Percentiles rank a stretch among this genome's conserved stretches.
These are phyloP conservation scores for Eupithecia subumbrata DNA, from an alignment of 2,888 invertebrate species.

Conservation along the genomic window DNA sequence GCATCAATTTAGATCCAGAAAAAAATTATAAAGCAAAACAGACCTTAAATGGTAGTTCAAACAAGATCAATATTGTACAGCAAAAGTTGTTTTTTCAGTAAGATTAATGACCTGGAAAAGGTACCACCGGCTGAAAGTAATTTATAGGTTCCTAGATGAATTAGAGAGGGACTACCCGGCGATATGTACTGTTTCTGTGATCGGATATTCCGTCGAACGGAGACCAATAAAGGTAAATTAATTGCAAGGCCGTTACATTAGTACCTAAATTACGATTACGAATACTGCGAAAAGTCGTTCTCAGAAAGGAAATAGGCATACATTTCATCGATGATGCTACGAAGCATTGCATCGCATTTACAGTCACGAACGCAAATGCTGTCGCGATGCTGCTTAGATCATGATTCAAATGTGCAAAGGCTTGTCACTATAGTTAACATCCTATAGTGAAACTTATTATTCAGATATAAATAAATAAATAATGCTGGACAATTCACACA, in stretches of 20 bases:
- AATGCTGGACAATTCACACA: too few relatives aligned
- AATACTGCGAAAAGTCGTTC: background rate
- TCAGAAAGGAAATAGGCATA: background rate
- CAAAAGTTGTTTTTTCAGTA: conserved; percentile 53
- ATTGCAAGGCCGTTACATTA: conserved; percentile 14
- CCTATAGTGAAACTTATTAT: too few relatives aligned
- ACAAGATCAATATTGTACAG: background rate
- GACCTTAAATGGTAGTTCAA: background rate
- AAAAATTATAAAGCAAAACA: background rate
- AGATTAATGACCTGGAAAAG: conserved; percentile 89
- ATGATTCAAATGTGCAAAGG: background rate
- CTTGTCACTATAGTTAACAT: background rate
- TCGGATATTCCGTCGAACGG: conserved; percentile 91
- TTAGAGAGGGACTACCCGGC: conserved; percentile 90
- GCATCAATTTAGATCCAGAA: background rate
- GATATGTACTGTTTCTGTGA: conserved; percentile 88
- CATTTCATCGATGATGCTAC: background rate
- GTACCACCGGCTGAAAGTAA: conserved; percentile 89
- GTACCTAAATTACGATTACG: background rate
- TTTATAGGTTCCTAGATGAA: conserved; percentile 90
- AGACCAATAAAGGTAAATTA: conserved; percentile 87
- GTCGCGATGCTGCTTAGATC: background rate
- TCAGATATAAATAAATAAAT: too few relatives aligned
- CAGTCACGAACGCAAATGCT: background rate
- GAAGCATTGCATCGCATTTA: background rate